These are phyloP conservation scores for Pelobates cultripes DNA, from an alignment of 2,797 vertebrate genomes.

Conservation along the genomic window DNA sequence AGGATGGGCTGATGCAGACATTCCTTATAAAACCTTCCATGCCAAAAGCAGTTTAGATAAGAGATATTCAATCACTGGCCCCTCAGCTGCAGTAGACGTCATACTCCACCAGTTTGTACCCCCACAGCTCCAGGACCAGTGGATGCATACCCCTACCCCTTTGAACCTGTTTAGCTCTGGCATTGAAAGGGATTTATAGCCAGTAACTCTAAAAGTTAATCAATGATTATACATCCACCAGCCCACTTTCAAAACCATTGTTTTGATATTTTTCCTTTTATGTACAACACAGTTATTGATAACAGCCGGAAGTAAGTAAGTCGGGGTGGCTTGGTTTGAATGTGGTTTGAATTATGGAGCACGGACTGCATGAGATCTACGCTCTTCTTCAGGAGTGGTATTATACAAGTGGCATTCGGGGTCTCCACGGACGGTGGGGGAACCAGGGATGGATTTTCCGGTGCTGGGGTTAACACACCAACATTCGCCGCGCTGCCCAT, in stretches of 20 bases:
- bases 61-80: not conserved
- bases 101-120: not conserved
- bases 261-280: not conserved
- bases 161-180: not conserved
- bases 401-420: conserved; percentile 91
- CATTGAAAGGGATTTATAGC: not conserved
- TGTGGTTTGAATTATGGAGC: conserved; percentile 62
- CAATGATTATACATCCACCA: conserved; percentile 15
- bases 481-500: conserved; percentile 93
- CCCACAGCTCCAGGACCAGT: not conserved
- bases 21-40: not conserved
- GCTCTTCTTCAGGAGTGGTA: conserved; percentile 69
- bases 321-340: not conserved
- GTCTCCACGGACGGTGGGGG: conserved; percentile 87
- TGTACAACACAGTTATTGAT: conserved; percentile 45
- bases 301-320: conserved; percentile 8
- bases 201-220: not conserved
- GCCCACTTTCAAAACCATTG: conserved; percentile 36
- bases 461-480: conserved; percentile 94
- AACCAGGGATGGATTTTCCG: conserved; percentile 81
- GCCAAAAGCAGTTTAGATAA: not conserved
- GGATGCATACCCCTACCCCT: not conserved
- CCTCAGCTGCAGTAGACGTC: not conserved
- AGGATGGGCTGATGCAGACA: not conserved
- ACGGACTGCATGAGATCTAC: conserved; percentile 63